Evolutionary conservation across 2,797 vertebrate genomes (phyloP), one percentile per base, ranked within the genome.

Genomic region (Onychomys leucogaster): DNA sequence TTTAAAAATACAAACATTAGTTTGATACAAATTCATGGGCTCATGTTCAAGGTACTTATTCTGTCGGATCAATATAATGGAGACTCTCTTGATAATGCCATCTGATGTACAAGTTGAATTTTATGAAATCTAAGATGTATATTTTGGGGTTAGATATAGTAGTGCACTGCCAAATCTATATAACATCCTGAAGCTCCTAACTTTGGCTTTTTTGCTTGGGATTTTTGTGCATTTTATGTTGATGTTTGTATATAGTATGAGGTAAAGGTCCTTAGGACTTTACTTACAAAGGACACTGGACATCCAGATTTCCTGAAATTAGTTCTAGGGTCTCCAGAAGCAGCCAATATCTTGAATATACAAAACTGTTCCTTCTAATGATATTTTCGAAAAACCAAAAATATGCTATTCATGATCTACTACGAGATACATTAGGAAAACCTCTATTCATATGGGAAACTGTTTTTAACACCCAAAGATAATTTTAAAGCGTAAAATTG

Each of bases 401-500:
- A 65, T 59, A 77, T 21, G 71, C 16, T 94, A 52, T 59, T 17
- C 14, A 73, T 93, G 93, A 67, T 71, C n/a, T 1, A 29, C 6
- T 55, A 21, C 76, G 61, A 94, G 76, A 17, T 71, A 59, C 67
- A 32, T 87, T 63, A 69, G n/a, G 9, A 19, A 94, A 94, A 76
- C 2, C 5, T 52, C 5, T 90, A 43, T 46, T 80, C 77, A 13
- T 88, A 43, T 63, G 63, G 69, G 29, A 71, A 55, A 96, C 59
- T 85, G 2, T 0, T 63, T 92, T 95, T 85, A 92, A 94, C 71
- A 27, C 1, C 81, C 23, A 96, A 67, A 63, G 19, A 16, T 83
- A 65, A 93, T 93, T 91, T 94, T 34, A 94, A 76, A 61, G 55
- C 89, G 80, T 87, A 34, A 85, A 92, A 88, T 27, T 55, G 41